phyloP scores from a whole-genome alignment of 2,113 vertebrate species.

The Cyphomyrus plagiostoma region DNA sequence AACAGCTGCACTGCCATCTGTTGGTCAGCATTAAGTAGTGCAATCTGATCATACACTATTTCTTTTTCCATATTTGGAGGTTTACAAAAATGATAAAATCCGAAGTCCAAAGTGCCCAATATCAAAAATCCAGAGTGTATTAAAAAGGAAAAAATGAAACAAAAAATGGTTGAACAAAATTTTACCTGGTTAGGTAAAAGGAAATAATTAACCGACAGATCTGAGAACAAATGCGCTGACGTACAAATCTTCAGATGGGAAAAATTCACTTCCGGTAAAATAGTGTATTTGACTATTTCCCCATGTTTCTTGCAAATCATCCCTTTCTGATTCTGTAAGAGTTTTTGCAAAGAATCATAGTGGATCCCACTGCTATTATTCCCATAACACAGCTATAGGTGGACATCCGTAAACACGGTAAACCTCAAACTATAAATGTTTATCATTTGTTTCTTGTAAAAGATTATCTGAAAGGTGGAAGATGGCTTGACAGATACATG shows the following conservation, averaged over 20 bases:
- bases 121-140: background rate
- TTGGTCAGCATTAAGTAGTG: conserved; percentile 38
- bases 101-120: background rate
- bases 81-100: background rate
- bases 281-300: background rate
- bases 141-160: background rate
- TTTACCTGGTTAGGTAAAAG: background rate
- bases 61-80: background rate
- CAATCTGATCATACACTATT: conserved; percentile 4
- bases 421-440: background rate
- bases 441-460: background rate
- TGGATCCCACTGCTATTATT: background rate
- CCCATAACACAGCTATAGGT: background rate
- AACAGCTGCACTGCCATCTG: conserved; percentile 38
- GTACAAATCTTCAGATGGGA: background rate
- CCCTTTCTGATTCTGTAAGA: background rate
- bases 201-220: background rate
- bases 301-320: background rate
- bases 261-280: background rate
- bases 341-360: background rate
- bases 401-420: background rate
- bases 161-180: background rate
- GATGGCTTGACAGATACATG: background rate
- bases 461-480: background rate
- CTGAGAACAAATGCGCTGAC: background rate